Evolutionary conservation across 2,888 invertebrate genomes (phyloP).

Genomic region (Palloptera scutellata): DNA sequence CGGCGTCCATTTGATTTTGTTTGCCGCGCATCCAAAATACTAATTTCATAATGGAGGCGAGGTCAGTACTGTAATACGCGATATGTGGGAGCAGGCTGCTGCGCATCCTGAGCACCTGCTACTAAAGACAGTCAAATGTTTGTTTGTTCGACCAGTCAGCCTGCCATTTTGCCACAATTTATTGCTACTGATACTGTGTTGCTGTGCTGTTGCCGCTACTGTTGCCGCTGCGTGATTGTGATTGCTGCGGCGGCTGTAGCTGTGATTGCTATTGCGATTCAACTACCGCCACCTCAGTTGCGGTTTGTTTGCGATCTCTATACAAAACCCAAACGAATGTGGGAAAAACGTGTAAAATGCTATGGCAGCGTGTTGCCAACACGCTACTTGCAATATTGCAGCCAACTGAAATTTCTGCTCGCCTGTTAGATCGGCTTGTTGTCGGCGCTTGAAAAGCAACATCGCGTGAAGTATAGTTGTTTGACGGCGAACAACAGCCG

Average conservation of each 20-base stretch:
- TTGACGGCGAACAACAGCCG: slow-evolving; percentile 1
- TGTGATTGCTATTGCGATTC: no score
- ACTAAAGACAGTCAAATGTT: slow-evolving; percentile 22
- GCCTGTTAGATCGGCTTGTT: slow-evolving; percentile 30
- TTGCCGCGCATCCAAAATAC: slow-evolving; percentile 30
- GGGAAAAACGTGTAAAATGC: no score
- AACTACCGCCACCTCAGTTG: no score
- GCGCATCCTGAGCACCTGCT: slow-evolving; percentile 20
- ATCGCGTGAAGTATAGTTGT: slow-evolving; percentile 3
- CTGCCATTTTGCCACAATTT: slow-evolving; percentile 2
- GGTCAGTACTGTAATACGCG: slow-evolving; percentile 19
- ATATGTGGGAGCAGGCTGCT: not conserved
- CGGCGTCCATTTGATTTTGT: slow-evolving; percentile 27
- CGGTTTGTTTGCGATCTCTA: no score
- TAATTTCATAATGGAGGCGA: slow-evolving; percentile 25
- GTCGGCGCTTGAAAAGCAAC: slow-evolving; percentile 33
- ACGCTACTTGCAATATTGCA: not conserved
- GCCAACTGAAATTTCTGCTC: slow-evolving; percentile 3
- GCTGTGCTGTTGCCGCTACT: not conserved
- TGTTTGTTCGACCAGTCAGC: slow-evolving; percentile 25
- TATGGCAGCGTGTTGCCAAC: no score
- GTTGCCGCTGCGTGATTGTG: not conserved
- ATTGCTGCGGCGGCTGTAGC: not conserved
- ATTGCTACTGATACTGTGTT: not conserved
- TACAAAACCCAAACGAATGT: no score